phyloP scores from a whole-genome alignment of 2,888 invertebrate genomes.

The Tetheella fluctuosa region DNA sequence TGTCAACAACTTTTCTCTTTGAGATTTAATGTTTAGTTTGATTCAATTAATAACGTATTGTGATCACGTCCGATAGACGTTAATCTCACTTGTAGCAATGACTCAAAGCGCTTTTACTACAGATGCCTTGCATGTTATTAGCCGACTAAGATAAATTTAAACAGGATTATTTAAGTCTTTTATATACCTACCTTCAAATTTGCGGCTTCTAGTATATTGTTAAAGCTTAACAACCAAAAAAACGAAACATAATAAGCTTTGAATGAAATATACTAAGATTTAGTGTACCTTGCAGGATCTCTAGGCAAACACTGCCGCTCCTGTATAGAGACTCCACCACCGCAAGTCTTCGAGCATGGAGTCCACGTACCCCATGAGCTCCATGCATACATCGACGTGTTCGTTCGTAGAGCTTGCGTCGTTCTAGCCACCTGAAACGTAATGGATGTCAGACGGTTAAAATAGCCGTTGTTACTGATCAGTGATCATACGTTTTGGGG shows the following conservation, averaged over 20 bases:
- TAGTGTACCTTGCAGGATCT: slow-evolving; percentile 74
- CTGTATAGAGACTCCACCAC: slow-evolving; percentile 89
- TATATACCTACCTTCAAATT: background rate
- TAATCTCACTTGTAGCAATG: slow-evolving; percentile 5
- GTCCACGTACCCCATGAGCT: slow-evolving; percentile 90
- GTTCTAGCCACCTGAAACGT: slow-evolving; percentile 37
- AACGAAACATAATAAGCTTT: too few relatives aligned
- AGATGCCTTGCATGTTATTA: background rate
- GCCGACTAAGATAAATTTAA: background rate
- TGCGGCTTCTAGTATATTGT: background rate
- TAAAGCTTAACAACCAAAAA: too few relatives aligned
- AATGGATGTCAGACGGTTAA: slow-evolving; percentile 9
- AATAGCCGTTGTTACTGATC: background rate
- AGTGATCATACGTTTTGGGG: background rate
- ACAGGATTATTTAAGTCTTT: background rate
- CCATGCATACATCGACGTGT: slow-evolving; percentile 82
- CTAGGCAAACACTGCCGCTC: slow-evolving; percentile 87
- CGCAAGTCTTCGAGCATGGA: slow-evolving; percentile 89
- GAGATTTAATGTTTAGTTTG: slow-evolving; percentile 5
- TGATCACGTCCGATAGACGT: slow-evolving; percentile 3
- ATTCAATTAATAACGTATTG: slow-evolving; percentile 9
- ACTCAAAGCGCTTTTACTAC: slow-evolving; percentile 2
- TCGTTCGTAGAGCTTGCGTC: slow-evolving; percentile 60
- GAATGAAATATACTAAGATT: slow-evolving; percentile 8
- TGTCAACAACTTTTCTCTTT: background rate